Evolutionary conservation across 92 coral and sea anemone genomes (phyloP).

Genomic region (Virgularia gustaviana): DNA sequence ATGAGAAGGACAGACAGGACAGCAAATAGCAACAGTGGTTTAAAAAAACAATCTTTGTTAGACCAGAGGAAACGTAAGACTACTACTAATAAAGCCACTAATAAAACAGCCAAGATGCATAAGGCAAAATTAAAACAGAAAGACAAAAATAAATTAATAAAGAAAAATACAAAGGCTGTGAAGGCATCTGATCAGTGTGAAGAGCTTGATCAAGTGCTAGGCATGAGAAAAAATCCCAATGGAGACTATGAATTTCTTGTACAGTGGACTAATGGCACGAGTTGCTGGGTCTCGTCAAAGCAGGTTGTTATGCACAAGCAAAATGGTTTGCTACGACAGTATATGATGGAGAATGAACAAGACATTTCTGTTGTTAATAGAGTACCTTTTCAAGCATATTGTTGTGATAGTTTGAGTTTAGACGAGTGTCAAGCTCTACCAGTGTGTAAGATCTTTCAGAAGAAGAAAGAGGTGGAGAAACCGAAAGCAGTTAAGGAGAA

Average conservation of each 20-base stretch:
- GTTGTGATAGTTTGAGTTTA: constrained; percentile 67
- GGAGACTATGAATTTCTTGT: constrained; percentile 85
- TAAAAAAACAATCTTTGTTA: constrained; percentile 12
- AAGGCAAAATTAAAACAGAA: neutral
- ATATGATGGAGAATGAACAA: constrained; percentile 74
- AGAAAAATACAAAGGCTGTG: constrained; percentile 25
- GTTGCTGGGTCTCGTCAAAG: constrained; percentile 87
- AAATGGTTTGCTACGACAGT: constrained; percentile 68
- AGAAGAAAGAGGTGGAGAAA: constrained; percentile 18
- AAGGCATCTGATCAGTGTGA: constrained; percentile 55
- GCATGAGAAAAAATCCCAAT: constrained; percentile 67
- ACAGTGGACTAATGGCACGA: constrained; percentile 97
- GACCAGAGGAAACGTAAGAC: constrained; percentile 47
- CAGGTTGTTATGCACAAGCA: constrained; percentile 66
- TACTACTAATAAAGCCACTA: constrained; percentile 35
- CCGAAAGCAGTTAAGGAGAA: constrained; percentile 31
- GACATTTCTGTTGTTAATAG: constrained; percentile 72
- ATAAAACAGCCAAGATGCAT: neutral
- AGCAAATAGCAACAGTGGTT: constrained; percentile 7
- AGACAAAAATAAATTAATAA: neutral
- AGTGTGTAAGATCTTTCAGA: constrained; percentile 6
- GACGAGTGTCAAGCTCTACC: constrained; percentile 25
- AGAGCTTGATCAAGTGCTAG: constrained; percentile 80
- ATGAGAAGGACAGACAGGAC: constrained; percentile 15
- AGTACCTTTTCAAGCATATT: constrained; percentile 79